Evolutionary conservation across 1,140 invertebrate species (phyloP).

Genomic region (Penaeus indicus): DNA sequence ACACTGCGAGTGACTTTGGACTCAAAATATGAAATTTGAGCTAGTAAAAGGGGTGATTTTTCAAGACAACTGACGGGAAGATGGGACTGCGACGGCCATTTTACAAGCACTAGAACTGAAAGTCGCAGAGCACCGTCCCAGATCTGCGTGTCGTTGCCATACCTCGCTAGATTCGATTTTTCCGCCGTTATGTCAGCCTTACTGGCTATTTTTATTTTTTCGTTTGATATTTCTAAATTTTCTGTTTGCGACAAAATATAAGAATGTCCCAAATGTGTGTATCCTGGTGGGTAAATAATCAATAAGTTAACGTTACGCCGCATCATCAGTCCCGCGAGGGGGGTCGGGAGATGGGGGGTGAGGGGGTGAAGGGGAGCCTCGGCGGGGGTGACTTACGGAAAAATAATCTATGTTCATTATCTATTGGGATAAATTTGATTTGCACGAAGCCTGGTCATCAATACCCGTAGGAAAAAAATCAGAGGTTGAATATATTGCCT

Average conservation of each 20-base stretch:
- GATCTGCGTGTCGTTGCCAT: slow-evolving; percentile 27
- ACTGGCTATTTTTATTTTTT: too few species aligned
- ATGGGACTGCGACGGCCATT: slow-evolving; percentile 38
- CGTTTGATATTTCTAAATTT: too few species aligned
- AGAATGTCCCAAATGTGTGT: too few species aligned
- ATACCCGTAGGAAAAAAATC: too few species aligned
- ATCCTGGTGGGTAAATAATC: too few species aligned
- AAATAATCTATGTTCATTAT: slow-evolving; percentile 43
- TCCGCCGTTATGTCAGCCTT: too few species aligned
- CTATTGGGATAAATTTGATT: slow-evolving; percentile 22
- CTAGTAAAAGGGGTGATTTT: slow-evolving; percentile 41
- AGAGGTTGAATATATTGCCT: too few species aligned
- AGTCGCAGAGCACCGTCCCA: slow-evolving; percentile 43
- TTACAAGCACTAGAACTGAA: slow-evolving; percentile 53
- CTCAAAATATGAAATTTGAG: slow-evolving; percentile 44
- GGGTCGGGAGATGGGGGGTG: slow-evolving; percentile 8
- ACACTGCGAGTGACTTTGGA: slow-evolving; percentile 19
- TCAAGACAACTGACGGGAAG: slow-evolving; percentile 17
- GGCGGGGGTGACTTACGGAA: slow-evolving; percentile 47
- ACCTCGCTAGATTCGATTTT: background rate
- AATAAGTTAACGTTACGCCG: background rate
- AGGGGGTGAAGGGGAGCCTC: background rate
- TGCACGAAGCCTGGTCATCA: background rate
- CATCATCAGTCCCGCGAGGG: slow-evolving; percentile 39
- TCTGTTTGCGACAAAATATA: too few species aligned